phyloP scores from a whole-genome alignment of 2,888 invertebrate species.

The Epicampocera succincta region DNA sequence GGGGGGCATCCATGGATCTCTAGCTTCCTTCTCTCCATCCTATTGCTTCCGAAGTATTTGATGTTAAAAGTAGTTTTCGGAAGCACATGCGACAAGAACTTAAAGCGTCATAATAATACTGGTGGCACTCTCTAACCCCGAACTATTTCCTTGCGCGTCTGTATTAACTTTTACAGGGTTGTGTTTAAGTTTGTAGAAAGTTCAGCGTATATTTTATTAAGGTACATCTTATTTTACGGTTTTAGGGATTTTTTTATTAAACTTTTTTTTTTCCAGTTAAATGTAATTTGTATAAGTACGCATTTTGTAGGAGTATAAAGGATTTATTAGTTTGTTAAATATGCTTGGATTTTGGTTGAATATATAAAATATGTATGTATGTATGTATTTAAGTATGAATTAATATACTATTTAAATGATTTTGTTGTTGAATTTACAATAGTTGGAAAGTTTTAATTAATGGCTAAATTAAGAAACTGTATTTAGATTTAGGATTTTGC shows the following conservation, averaged over 20 bases:
- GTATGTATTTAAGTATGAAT: too few species aligned
- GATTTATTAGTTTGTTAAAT: conserved; percentile 38
- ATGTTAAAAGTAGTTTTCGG: too few species aligned
- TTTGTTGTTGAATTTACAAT: conserved; percentile 41
- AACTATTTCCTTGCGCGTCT: conserved; percentile 45
- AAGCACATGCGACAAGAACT: too few species aligned
- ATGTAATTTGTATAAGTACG: conserved; percentile 24
- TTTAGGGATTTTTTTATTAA: conserved; percentile 50
- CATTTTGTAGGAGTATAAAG: conserved; percentile 55
- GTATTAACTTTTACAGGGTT: neutral
- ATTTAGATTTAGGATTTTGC: conserved; percentile 33
- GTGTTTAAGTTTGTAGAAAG: conserved; percentile 15
- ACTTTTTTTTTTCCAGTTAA: conserved; percentile 34
- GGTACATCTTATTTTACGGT: conserved; percentile 35
- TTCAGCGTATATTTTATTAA: conserved; percentile 51
- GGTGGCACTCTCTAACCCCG: too few species aligned
- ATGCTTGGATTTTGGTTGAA: neutral
- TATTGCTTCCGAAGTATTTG: too few species aligned
- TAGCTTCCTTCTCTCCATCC: too few species aligned
- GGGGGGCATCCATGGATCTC: too few species aligned
- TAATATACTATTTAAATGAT: conserved; percentile 44
- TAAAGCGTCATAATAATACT: too few species aligned
- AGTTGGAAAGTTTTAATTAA: conserved; percentile 47
- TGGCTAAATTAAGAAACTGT: conserved; percentile 49
- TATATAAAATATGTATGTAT: conserved; percentile 58